Base-by-base conservation (phyloP, 1,140 invertebrate species). In the Anoplophora glabripennis region DNA sequence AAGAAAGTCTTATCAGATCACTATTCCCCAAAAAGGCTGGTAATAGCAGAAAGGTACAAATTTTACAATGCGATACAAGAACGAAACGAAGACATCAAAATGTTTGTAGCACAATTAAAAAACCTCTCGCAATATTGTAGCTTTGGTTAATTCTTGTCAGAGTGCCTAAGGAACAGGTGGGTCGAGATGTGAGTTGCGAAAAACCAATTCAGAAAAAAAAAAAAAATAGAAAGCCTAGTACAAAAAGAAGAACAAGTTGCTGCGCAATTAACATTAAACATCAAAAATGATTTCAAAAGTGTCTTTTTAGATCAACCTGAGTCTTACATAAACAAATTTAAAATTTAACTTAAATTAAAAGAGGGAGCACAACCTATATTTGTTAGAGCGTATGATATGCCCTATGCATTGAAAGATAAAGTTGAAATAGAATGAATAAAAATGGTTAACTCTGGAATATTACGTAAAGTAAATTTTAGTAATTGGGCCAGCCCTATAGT, bases 381-480 rank as follows among this genome's bases (percentile, higher is more conserved):
- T n/a, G n/a, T n/a, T n/a, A n/a, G n/a, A n/a, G n/a, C 38, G 56
- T 48, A n/a, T n/a, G n/a, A n/a, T n/a, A n/a, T n/a, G n/a, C n/a
- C n/a, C n/a, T n/a, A n/a, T n/a, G n/a, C n/a, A 9, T 51, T 58
- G n/a, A 58, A 42, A 33, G 18, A 41, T 11, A 46, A 47, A 33
- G 56, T 58, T 12, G 48, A 58, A 41, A 5, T 12, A 7, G 56
- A 58, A 44, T 48, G 51, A 11, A 14, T 8, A 40, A 51, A 40
- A 51, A 51, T 58, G 47, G 38, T 51, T 14, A 17, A 40, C n/a
- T 18, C 47, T n/a, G 48, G 47, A 11, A 52, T 58, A 5, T 51
- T 44, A 47, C 4, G 7, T 38, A 49, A 40, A 40, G 28, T 51
- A 21, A 40, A 35, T 57, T 51, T 12, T 42, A 57, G 55, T 57